Base-by-base conservation (phyloP, 2,113 vertebrate species). In the Carettochelys insculpta region DNA sequence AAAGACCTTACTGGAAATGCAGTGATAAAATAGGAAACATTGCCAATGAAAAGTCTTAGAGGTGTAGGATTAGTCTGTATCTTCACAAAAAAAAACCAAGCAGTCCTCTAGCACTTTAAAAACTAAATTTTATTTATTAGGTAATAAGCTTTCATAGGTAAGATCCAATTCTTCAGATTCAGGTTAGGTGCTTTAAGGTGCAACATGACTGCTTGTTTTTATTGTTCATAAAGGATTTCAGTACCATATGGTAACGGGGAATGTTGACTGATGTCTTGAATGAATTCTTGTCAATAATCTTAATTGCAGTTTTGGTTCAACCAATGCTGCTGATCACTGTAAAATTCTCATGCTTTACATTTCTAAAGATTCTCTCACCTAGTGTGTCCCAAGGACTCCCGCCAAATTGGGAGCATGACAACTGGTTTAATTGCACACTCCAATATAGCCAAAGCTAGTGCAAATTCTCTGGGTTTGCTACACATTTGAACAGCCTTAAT, bases 401-500 rank as follows among this genome's bases (percentile, higher is more conserved):
- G 98, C 99, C 99, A 99, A 38, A 99, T 98, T 2, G 99, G 98
- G 73, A 99, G 98, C 99, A 99, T 99, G 91, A 99, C 99, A 92
- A 99, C 99, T 0, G 99, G 99, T 95, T 99, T 99, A 96, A 99
- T 99, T 84, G 99, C 99, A 97, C 99, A 99, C 94, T 99, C 99
- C 96, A 99, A 95, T 85, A 99, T 99, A 61, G 99, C 99, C 96
- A 99, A 96, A 5, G 99, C 99, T 95, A 99, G 94, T 53, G 99
- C 99, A 96, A 99, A 99, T 94, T 99, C 99, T 95, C 99, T 97
- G 34, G 99, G 99, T 90, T 99, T 99, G 96, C 99, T 99, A 97
- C 99, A 99, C 99, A 99, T 99, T 97, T 99, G 99, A 86, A 99
- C 99, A 22, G 99, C 99, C 94, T 99, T 99, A 97, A 99, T 99